A percentile compares a stretch with the other conserved stretches of the same genome.
Evolutionary conservation across 2,113 vertebrate genomes (phyloP).

Genomic region (Monarcha castaneiventris): DNA sequence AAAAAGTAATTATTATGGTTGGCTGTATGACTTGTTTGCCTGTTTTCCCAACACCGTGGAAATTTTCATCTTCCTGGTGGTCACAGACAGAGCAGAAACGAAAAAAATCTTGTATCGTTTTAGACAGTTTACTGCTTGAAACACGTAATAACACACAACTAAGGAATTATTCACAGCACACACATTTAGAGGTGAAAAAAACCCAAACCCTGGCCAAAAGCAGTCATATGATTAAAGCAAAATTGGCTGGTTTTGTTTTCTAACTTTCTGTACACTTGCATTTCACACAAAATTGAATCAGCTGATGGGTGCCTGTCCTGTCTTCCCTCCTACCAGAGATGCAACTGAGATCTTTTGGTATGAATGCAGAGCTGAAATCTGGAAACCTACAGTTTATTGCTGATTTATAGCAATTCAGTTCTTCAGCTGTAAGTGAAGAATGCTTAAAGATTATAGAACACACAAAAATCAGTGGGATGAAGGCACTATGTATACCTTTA

Average conservation of each 20-base stretch:
- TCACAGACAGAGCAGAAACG: not conserved
- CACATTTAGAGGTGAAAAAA: not conserved
- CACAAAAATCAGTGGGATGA: not conserved
- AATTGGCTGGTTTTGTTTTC: not conserved
- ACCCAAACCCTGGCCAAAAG: not conserved
- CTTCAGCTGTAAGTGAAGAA: not conserved
- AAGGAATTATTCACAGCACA: not conserved
- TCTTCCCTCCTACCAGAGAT: not conserved
- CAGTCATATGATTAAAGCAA: not conserved
- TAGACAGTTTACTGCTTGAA: not conserved
- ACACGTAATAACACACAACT: not conserved
- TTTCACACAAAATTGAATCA: not conserved
- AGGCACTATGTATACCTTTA: not conserved
- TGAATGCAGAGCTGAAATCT: not conserved
- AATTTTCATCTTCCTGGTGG: not conserved
- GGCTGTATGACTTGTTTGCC: constrained; percentile 36
- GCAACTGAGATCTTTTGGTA: not conserved
- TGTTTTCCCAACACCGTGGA: not conserved
- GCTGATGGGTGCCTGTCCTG: not conserved
- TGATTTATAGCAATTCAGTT: not conserved
- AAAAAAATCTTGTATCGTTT: not conserved
- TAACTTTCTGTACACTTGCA: not conserved
- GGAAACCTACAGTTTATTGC: not conserved
- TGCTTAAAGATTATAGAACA: not conserved
- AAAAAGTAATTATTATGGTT: constrained; percentile 43